Base-by-base conservation (phyloP, 2,113 vertebrate species). In the Hyperopisus bebe region DNA sequence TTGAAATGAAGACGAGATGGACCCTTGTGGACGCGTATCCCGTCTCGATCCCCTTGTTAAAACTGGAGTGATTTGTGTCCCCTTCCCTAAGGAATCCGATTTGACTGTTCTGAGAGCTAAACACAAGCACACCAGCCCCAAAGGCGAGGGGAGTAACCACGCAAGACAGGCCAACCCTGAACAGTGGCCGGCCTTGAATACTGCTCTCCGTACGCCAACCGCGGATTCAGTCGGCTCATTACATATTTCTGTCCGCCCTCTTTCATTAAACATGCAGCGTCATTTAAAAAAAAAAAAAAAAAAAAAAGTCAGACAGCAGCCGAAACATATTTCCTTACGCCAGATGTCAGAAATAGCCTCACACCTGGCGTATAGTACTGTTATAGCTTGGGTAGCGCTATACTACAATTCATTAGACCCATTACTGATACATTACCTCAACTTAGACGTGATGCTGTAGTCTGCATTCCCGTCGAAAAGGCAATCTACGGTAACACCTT, bases 71-170 rank as follows among this genome's bases (percentile, higher is more conserved):
- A 96, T 96, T 96, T 95, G 96, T 97, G 96, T 96, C 94, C 94
- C 93, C 94, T 96, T 96, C 96, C 96, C 96, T 95, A 93, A 97
- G 96, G 96, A 97, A 94, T 95, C 94, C 94, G 93, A 92, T 94
- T 94, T 95, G 94, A 95, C 94, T 95, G 89, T 95, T 94, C 95
- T 95, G 94, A 95, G 95, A 96, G 97, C 96, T 96, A 95, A 97
- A 96, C 97, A 95, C 95, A 93, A 94, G 95, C 96, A 93, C 95
- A 94, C 92, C 93, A 96, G 95, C 96, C 97, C 96, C 95, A 94
- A 92, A 95, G 95, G 94, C 93, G 96, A 94, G 95, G 95, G 94
- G 96, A 94, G 95, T 94, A 94, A 91, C 92, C 90, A 89, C 24
- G 87, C 31, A 0, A 0, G 0, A 48, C 1, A 55, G 0, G 94